These are phyloP conservation scores for Tuta absoluta DNA, from an alignment of 2,888 invertebrate genomes.

Conservation along the genomic window DNA sequence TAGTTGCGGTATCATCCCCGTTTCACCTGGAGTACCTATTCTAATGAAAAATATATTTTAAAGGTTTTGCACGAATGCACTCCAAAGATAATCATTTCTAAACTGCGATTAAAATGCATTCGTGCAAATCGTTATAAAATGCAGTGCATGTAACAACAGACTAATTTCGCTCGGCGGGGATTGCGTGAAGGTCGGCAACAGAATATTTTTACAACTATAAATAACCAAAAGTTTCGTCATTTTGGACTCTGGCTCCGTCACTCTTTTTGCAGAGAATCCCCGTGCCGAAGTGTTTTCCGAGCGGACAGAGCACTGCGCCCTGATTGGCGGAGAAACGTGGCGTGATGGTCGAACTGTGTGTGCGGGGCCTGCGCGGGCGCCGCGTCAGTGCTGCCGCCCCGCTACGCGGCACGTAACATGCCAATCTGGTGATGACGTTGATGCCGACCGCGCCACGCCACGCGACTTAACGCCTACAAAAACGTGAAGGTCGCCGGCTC, in stretches of 20 bases:
- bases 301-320: constrained; percentile 36
- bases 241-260: constrained; percentile 45
- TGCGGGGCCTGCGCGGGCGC: constrained; percentile 32
- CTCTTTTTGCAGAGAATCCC: constrained; percentile 46
- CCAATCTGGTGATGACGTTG: constrained; percentile 52
- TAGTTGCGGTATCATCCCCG: not conserved
- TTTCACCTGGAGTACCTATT: not conserved
- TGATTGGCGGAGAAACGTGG: constrained; percentile 68
- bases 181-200: constrained; percentile 14
- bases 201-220: constrained; percentile 20
- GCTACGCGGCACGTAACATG: constrained; percentile 38
- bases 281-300: constrained; percentile 48
- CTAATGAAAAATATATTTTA: too few species aligned
- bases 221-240: constrained; percentile 47
- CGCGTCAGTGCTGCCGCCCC: constrained; percentile 61
- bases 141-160: not conserved
- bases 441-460: constrained; percentile 48
- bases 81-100: not conserved
- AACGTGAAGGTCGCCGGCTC: constrained; percentile 42
- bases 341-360: constrained; percentile 59
- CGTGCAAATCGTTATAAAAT: not conserved
- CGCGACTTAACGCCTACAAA: constrained; percentile 34
- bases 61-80: not conserved
- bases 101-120: not conserved
- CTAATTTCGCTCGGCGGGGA: not conserved